Percentiles rank a stretch among this genome's conserved stretches.
These are phyloP conservation scores for Oncorhynchus masou DNA, from an alignment of 2,113 vertebrate genomes.

Conservation along the genomic window DNA sequence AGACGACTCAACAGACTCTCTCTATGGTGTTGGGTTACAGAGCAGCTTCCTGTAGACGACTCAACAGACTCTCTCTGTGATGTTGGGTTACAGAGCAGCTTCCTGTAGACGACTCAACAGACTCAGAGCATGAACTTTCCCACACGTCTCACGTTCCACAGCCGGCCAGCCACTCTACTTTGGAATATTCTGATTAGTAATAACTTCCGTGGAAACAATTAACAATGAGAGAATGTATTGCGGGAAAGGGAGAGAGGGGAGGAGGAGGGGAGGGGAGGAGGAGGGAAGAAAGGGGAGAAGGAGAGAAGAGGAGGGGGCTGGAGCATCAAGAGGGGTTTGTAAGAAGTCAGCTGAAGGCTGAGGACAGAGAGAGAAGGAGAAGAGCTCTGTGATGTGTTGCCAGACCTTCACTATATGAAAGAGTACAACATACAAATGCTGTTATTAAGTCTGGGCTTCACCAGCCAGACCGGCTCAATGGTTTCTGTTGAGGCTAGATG, in stretches of 20 bases:
- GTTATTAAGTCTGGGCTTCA: conserved; percentile 46
- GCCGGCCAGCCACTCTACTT: conserved; percentile 63
- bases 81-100: too few relatives aligned
- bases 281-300: too few relatives aligned
- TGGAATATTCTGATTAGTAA: conserved; percentile 81
- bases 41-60: too few relatives aligned
- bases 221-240: conserved; percentile 28
- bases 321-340: conserved; percentile 12
- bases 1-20: conserved; percentile 12
- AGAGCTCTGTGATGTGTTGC: conserved; percentile 44
- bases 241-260: too few relatives aligned
- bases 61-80: conserved; percentile 10
- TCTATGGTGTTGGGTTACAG: too few relatives aligned
- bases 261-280: fast-evolving
- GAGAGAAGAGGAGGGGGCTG: background rate
- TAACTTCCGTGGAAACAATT: conserved; percentile 73
- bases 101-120: too few relatives aligned
- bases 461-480: conserved; percentile 37
- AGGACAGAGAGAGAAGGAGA: conserved; percentile 11
- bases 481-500: conserved; percentile 39
- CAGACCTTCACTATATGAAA: conserved; percentile 42
- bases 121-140: conserved; percentile 76
- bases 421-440: conserved; percentile 45
- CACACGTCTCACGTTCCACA: conserved; percentile 79
- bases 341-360: background rate